Evolutionary conservation across 2,888 invertebrate genomes (phyloP).

Genomic region (Charanyca ferruginea): DNA sequence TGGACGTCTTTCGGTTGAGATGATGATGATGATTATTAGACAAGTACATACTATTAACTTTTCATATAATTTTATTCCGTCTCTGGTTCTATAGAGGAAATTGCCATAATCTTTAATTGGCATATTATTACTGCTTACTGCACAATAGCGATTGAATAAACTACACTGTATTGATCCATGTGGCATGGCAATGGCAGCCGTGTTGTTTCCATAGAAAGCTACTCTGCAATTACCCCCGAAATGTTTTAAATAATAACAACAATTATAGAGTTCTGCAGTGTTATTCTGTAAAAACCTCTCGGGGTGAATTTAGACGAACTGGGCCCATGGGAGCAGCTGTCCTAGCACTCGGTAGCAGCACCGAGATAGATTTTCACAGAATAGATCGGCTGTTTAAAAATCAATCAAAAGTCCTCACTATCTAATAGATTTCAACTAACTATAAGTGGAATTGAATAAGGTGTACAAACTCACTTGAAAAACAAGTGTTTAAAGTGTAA

Average conservation of each 20-base stretch:
- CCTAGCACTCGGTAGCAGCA: too few relatives aligned
- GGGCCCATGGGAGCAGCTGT: too few relatives aligned
- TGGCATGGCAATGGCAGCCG: not conserved
- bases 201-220: not conserved
- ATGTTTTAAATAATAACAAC: too few relatives aligned
- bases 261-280: too few relatives aligned
- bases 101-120: conserved; percentile 5
- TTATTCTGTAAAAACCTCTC: too few relatives aligned
- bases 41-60: not conserved
- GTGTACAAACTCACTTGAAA: conserved; percentile 25
- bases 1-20: too few relatives aligned
- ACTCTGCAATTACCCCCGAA: not conserved
- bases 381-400: conserved; percentile 2
- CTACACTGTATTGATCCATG: not conserved
- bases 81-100: not conserved
- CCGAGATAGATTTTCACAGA: too few relatives aligned
- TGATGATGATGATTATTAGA: too few relatives aligned
- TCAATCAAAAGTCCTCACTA: not conserved
- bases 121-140: not conserved
- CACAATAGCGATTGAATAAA: not conserved
- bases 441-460: conserved; percentile 1
- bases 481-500: not conserved
- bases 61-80: too few relatives aligned
- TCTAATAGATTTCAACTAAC: conserved; percentile 18
- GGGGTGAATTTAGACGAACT: too few relatives aligned